Percentiles rank a stretch among this genome's conserved stretches.
Conservation (phyloP, 2,113 vertebrate species). For the Rhinolophus ferrumequinum region DNA sequence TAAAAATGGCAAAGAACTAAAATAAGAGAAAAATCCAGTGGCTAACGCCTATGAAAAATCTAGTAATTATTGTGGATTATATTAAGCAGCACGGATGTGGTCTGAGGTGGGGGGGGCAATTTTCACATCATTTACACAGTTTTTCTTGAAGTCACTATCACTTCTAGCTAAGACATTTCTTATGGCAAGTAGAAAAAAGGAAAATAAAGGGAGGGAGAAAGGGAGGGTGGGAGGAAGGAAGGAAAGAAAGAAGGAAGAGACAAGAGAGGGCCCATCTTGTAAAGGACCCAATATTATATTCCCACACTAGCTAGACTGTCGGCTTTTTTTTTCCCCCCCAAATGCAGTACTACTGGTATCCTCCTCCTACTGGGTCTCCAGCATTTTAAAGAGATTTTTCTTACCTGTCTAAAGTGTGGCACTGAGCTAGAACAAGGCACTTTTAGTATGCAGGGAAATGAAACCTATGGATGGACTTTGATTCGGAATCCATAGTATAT, state of each 20-base stretch:
- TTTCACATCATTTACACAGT: neutral
- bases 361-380: neutral
- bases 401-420: neutral
- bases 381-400: neutral
- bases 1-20: slow-evolving; percentile 43
- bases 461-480: neutral
- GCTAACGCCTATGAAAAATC: neutral
- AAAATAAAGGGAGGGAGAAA: neutral
- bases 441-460: neutral
- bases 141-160: slow-evolving; percentile 3
- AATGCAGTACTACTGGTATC: neutral
- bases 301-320: neutral
- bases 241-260: neutral
- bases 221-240: neutral
- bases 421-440: neutral
- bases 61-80: neutral
- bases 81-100: neutral
- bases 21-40: neutral
- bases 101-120: neutral
- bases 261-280: neutral
- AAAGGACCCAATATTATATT: neutral
- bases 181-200: neutral
- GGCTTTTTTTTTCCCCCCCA: neutral
- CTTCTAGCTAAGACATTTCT: neutral
- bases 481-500: neutral